phyloP scores from a whole-genome alignment of 2,113 vertebrate genomes.

The Litocranius walleri region DNA sequence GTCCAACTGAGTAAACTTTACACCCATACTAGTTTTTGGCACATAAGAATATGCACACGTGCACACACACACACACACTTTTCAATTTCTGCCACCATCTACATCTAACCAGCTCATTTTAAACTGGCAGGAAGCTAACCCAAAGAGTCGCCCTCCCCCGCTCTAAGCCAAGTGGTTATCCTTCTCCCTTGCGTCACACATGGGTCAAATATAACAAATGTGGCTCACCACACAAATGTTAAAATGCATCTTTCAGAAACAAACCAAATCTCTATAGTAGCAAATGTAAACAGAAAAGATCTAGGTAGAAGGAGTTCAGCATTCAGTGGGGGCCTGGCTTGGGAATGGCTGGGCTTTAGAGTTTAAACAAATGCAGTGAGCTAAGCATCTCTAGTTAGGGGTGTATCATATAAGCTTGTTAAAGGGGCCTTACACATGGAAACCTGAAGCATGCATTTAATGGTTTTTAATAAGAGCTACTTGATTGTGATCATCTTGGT shows the following conservation, averaged over 20 bases:
- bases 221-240: constrained; percentile 60
- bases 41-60: not conserved
- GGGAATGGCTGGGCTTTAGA: not conserved
- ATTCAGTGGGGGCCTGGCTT: not conserved
- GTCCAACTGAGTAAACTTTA: not conserved
- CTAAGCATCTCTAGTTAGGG: not conserved
- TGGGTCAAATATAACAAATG: constrained; percentile 66
- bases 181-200: constrained; percentile 42
- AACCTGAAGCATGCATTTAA: not conserved
- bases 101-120: constrained; percentile 19
- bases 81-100: not conserved
- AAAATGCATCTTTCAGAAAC: constrained; percentile 64
- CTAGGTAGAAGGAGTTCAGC: not conserved
- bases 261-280: constrained; percentile 58
- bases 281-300: constrained; percentile 58
- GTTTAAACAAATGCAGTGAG: constrained; percentile 44
- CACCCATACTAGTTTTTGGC: not conserved
- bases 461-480: constrained; percentile 40
- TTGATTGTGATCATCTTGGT: not conserved
- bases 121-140: constrained; percentile 42
- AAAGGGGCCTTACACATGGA: not conserved
- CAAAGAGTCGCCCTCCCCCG: not conserved
- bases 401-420: not conserved
- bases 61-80: not conserved
- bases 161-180: not conserved